Evolutionary conservation across 2,888 invertebrate genomes (phyloP), one percentile per base, ranked within the genome.

Genomic region (Lottia scabra): DNA sequence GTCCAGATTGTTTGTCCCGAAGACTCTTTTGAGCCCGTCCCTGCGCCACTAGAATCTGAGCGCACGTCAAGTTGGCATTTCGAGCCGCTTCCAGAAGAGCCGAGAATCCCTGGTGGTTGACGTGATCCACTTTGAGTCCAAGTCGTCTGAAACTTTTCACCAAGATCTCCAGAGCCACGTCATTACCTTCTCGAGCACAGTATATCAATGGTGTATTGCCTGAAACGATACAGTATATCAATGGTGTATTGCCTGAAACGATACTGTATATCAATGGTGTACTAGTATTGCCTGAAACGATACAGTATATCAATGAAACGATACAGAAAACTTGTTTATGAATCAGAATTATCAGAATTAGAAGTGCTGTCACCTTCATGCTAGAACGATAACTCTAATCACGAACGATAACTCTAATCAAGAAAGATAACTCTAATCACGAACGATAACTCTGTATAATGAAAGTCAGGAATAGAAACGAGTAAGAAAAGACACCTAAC

Each of bases 121-220:
- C 77, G 62, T 84, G 84, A 73, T 88, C 88, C 8, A 88, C 85
- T 64, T 83, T 81, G 27, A 88, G 78, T 0, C 88, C 88, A 1
- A 88, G 81, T 12, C 88, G 81, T 12, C 88, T 81, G 79, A 88
- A 88, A 66, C 84, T 84, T 38, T 84, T 82, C 19, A 85, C 79
- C 16, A 88, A 77, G n/a, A 87, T 84, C 70, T 87, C 86, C 13
- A 86, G 81, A 6, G 85, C 87, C 4, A 84, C 81, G 74, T 88
- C 87, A 70, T 88, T 88, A 12, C 87, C 88, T 26, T 84, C 83
- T 73, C 80, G 82, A 0, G 87, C 84, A 69, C 84, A 81, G 80
- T 87, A 85, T 44, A 88, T 86, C 65, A 88, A 77, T 0, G 88
- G 82, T 0, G 87, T 88, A 71, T 87, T 87, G 19, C 88, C 88